Percentiles rank a stretch among this genome's conserved stretches.
These are phyloP conservation scores for Linnaemya vulpina DNA, from an alignment of 2,888 invertebrate species.

Conservation along the genomic window DNA sequence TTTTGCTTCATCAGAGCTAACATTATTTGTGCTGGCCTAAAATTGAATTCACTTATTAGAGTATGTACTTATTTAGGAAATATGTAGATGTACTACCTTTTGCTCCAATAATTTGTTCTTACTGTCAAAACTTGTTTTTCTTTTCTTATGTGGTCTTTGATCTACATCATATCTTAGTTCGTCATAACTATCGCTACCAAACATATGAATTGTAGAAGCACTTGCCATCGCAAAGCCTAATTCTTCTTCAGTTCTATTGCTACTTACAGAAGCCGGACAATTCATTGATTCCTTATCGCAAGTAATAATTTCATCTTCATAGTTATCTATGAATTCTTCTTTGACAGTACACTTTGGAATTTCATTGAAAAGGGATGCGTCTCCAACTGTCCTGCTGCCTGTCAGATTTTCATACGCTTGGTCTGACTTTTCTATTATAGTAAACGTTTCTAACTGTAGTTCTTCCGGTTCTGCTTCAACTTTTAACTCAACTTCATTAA, in stretches of 20 bases:
- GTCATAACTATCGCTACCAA: background rate
- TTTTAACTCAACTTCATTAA: constrained; percentile 28
- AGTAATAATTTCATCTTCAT: background rate
- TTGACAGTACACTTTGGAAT: background rate
- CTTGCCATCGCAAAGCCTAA: background rate
- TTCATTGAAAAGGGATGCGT: too few relatives aligned
- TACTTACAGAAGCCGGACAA: background rate
- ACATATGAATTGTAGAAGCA: background rate
- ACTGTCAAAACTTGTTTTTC: background rate
- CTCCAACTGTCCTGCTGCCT: background rate
- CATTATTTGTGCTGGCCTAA: background rate
- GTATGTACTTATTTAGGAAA: background rate
- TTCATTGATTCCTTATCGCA: constrained; percentile 2
- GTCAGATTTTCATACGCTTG: background rate
- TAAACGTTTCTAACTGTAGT: background rate
- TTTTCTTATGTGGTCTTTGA: background rate
- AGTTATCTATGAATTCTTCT: constrained; percentile 1
- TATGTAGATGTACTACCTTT: background rate
- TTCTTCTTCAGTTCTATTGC: background rate
- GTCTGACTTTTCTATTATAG: background rate
- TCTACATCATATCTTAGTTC: background rate
- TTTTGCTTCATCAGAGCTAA: background rate
- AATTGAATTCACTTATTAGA: background rate
- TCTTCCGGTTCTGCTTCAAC: constrained; percentile 49
- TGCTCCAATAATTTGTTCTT: background rate